phyloP scores from a whole-genome alignment of 2,797 vertebrate species.

The Hyperoplus immaculatus region DNA sequence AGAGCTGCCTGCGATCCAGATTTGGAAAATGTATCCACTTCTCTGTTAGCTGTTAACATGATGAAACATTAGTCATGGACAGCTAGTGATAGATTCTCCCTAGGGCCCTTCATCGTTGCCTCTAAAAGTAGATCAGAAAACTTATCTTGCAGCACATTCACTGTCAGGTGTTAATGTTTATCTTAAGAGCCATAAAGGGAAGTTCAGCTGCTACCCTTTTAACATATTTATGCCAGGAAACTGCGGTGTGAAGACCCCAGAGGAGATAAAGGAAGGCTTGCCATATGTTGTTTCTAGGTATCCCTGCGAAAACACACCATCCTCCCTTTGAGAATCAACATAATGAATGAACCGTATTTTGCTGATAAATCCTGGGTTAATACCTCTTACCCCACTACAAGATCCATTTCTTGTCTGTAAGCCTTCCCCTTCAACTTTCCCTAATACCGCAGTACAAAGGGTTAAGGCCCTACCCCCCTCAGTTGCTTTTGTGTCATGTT shows the following conservation, averaged over 20 bases:
- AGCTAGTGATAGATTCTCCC: constrained; percentile 10
- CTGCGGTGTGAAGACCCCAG: constrained; percentile 69
- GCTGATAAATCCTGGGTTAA: constrained; percentile 29
- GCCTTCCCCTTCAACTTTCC: constrained; percentile 64
- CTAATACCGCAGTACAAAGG: constrained; percentile 60
- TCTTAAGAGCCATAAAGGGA: constrained; percentile 77
- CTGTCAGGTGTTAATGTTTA: constrained; percentile 83
- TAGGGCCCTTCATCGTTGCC: constrained; percentile 54
- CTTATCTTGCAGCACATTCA: constrained; percentile 72
- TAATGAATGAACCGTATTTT: constrained; percentile 56
- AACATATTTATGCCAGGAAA: constrained; percentile 81
- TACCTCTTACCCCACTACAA: constrained; percentile 32
- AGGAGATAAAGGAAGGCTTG: constrained; percentile 65
- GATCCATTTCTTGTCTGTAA: constrained; percentile 53
- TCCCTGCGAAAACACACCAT: constrained; percentile 56
- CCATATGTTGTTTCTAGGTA: constrained; percentile 72
- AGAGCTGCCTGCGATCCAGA: constrained; percentile 39
- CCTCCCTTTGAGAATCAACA: constrained; percentile 61
- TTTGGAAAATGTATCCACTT: constrained; percentile 61
- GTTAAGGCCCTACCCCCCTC: constrained; percentile 55
- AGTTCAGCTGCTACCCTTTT: constrained; percentile 73
- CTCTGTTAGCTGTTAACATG: constrained; percentile 48
- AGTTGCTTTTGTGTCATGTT: constrained; percentile 67
- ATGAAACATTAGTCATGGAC: constrained; percentile 45
- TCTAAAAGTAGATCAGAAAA: constrained; percentile 44